These are phyloP conservation scores for Hestina assimilis DNA, from an alignment of 1,140 invertebrate species.

Conservation along the genomic window DNA sequence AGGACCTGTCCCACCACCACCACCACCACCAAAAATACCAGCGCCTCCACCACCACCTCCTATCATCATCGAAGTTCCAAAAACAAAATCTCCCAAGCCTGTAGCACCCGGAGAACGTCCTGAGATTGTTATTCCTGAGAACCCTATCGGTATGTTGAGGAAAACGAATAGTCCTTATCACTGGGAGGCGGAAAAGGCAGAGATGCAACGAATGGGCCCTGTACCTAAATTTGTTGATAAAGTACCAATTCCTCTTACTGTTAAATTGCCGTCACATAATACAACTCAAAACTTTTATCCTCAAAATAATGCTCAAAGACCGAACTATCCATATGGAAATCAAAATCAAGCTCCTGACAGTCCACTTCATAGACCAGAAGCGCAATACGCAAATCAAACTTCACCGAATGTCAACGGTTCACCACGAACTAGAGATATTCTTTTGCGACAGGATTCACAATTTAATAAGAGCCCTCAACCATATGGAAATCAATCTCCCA, in stretches of 20 bases:
- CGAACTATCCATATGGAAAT: constrained; percentile 50
- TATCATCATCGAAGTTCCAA: constrained; percentile 71
- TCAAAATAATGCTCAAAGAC: constrained; percentile 53
- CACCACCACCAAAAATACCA: constrained; percentile 71
- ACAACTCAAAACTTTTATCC: constrained; percentile 62
- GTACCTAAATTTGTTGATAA: constrained; percentile 73
- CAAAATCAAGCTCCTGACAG: constrained; percentile 64
- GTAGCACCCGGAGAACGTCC: constrained; percentile 75
- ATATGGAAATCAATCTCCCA: constrained; percentile 53
- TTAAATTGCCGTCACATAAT: constrained; percentile 66
- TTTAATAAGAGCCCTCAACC: constrained; percentile 76
- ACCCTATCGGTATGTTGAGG: constrained; percentile 81
- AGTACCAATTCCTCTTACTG: constrained; percentile 67
- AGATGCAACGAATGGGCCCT: constrained; percentile 55
- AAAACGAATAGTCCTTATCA: constrained; percentile 78
- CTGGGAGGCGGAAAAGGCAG: constrained; percentile 72
- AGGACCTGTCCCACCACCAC: constrained; percentile 77
- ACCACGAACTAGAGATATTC: constrained; percentile 64
- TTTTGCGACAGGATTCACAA: constrained; percentile 74
- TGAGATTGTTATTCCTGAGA: constrained; percentile 84
- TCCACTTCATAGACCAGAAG: constrained; percentile 71
- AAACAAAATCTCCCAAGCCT: constrained; percentile 71
- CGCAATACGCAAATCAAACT: constrained; percentile 63
- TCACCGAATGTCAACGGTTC: constrained; percentile 51
- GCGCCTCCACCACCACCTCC: constrained; percentile 79